Base-by-base conservation (phyloP, 2,888 invertebrate species). In the Vandiemenella viatica region DNA sequence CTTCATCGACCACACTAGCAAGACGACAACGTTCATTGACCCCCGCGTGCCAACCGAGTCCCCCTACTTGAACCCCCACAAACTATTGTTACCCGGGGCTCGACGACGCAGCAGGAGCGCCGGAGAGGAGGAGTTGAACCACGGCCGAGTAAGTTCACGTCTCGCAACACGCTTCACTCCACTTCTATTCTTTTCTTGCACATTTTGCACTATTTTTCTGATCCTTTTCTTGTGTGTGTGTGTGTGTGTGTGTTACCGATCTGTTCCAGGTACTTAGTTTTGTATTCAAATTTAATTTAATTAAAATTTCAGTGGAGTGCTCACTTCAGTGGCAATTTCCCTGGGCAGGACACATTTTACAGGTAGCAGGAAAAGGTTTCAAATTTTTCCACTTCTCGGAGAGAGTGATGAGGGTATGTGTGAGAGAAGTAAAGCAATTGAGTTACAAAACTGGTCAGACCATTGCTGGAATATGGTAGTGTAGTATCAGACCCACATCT, bases 11-110 rank as follows among this genome's bases (percentile, higher is more conserved):
- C 96, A 97, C 70, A 82, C 84, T 61, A 80, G 84, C 68, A 83
- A 91, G 56, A 83, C 85, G 56, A 97, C 96, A 2, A 91, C 95
- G 8, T 95, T 93, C 70, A 92, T 97, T 72, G 97, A 97, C 72
- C 97, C 97, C 16, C 80, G 97, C 42, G 75, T 97, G 59, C 93
- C 93, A n/a, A 78, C 83, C 22, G 87, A 86, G 62, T 76, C 83
- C 47, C 76, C 79, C 42, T 74, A 76, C 55, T 67, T 67, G 22
- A 63, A 64, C 54, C 62, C 65, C 5, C 73, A 55, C 65, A 77
- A 67, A 67, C 57, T 69, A 67, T 37, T 37, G 70, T 71, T 47
- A 53, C 55, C 50, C 42, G 58, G 55, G 46, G 57, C 60, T 46
- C 50, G 64, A 47, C 49, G 65, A 21, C 57, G 65, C 43, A 62